Base-by-base conservation (phyloP, 2,888 invertebrate genomes). In the Epinotia brunnichana region DNA sequence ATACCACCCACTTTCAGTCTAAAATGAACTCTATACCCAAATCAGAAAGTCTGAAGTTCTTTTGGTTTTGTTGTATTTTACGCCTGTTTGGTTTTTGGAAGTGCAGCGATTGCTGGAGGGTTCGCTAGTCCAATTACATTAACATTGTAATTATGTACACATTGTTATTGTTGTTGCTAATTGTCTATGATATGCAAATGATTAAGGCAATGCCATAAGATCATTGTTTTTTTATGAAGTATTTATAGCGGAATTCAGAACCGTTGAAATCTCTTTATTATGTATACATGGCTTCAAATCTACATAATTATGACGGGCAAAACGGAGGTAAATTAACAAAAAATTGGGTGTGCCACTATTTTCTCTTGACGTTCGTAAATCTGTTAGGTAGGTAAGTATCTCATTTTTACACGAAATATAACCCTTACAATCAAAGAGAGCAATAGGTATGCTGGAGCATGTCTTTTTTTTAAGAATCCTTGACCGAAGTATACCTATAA, bases 101-200 rank as follows among this genome's bases (percentile, higher is more conserved):
- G 41, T 21, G 35, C n/a, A 13, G 41, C 74, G 76, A 77, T 76
- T 78, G 79, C 78, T 69, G 44, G 48, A 71, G 75, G 71, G 77
- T 60, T 68, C 70, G 70, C 77, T 75, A 77, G 76, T 64, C 74
- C 68, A 71, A 73, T 74, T 76, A 57, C 35, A 74, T 74, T 68
- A 71, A 68, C 71, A 62, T 71, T 67, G 62, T 74, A 63, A 74
- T 74, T 70, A 67, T 41, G 57, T 63, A 48, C 17, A 69, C 44
- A 69, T 63, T 73, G 63, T 53, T 69, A 73, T 73, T 73, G 63
- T 69, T 35, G 59, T 57, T 63, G 29, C 51, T 73, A 73, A 73
- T 64, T 69, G 29, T 64, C 69, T 73, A 69, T 73, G 62, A 73
- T 63, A 69, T 73, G 72, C 56, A 62, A 72, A 72, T 72, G 41